Evolutionary conservation across 2,113 vertebrate genomes (phyloP).

Genomic region (Ageneiosus marmoratus): DNA sequence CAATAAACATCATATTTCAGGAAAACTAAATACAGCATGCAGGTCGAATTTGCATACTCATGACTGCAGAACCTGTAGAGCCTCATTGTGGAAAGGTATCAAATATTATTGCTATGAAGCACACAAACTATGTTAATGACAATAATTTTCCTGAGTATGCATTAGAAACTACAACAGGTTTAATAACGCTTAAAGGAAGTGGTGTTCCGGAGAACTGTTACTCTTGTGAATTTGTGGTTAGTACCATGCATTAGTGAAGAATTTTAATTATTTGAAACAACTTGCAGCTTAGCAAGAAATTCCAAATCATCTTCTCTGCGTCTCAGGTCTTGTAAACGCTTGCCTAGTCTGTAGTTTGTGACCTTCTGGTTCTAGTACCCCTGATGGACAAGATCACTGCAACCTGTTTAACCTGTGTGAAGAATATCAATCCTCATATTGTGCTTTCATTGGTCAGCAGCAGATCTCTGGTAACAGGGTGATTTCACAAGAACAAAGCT

Average conservation of each 20-base stretch:
- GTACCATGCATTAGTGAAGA: not conserved
- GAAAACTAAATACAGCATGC: not conserved
- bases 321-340: not conserved
- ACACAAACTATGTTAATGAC: not conserved
- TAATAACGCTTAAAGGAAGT: not conserved
- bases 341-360: not conserved
- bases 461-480: not conserved
- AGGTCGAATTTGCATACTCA: not conserved
- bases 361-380: not conserved
- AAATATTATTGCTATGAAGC: not conserved
- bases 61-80: not conserved
- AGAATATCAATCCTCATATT: not conserved
- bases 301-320: not conserved
- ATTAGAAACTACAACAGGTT: not conserved
- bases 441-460: not conserved
- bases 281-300: not conserved
- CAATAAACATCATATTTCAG: not conserved
- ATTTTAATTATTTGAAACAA: not conserved
- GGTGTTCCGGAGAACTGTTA: not conserved
- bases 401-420: constrained; percentile 16
- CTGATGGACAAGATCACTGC: not conserved
- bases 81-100: not conserved
- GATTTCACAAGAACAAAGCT: not conserved
- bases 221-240: not conserved
- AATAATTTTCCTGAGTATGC: not conserved